phyloP scores from a whole-genome alignment of 2,888 invertebrate genomes.

The Pegoplata infirma region DNA sequence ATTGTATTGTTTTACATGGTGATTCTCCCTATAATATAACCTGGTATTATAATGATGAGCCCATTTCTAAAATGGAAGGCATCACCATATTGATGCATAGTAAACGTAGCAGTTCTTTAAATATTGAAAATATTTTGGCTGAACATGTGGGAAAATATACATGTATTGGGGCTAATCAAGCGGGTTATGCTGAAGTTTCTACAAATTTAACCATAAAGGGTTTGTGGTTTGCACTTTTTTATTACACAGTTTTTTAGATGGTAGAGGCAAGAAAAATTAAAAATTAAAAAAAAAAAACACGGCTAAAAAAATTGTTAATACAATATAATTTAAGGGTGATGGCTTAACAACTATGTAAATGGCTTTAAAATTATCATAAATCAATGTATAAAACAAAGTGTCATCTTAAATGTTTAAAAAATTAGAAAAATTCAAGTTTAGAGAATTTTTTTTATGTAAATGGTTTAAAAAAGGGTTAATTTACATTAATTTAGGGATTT shows the following conservation, averaged over 20 bases:
- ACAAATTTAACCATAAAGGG: slow-evolving; percentile 75
- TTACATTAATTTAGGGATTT: no score
- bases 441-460: no score
- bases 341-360: slow-evolving; percentile 54
- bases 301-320: slow-evolving; percentile 1
- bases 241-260: slow-evolving; percentile 20
- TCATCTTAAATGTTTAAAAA: neutral
- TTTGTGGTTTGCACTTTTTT: slow-evolving; percentile 71
- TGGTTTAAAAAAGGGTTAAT: no score
- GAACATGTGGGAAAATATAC: slow-evolving; percentile 86
- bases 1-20: slow-evolving; percentile 86
- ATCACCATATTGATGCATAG: slow-evolving; percentile 78
- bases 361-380: slow-evolving; percentile 24
- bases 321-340: slow-evolving; percentile 53
- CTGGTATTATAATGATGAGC: slow-evolving; percentile 84
- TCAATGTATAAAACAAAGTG: neutral
- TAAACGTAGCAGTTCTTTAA: slow-evolving; percentile 82
- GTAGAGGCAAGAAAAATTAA: slow-evolving; percentile 5
- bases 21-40: slow-evolving; percentile 88
- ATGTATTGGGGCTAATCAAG: slow-evolving; percentile 83
- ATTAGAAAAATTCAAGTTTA: neutral
- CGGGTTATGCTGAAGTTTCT: slow-evolving; percentile 79
- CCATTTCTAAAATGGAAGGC: slow-evolving; percentile 70
- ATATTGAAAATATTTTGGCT: slow-evolving; percentile 82
- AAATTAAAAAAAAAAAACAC: no score